A percentile compares a stretch with the other conserved stretches of the same genome.
Conservation (phyloP, 2,888 invertebrate genomes). For the Rhingia rostrata region DNA sequence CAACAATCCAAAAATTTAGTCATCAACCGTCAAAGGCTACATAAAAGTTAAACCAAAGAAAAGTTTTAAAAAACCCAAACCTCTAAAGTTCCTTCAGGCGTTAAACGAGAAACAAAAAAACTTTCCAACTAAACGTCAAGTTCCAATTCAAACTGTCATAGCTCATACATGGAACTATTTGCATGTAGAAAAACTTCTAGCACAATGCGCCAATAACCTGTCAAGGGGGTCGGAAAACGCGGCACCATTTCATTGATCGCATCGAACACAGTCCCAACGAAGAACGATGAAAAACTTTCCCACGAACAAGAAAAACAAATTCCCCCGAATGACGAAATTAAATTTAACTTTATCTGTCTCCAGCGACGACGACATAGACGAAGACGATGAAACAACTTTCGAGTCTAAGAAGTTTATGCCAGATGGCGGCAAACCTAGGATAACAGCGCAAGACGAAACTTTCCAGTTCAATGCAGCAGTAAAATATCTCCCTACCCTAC, state of each 20-base stretch:
- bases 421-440: constrained; percentile 70
- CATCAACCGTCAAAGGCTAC: constrained; percentile 3
- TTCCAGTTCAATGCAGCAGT: constrained; percentile 61
- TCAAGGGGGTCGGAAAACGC: not conserved
- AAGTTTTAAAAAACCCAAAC: not conserved
- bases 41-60: not conserved
- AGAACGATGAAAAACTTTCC: constrained; percentile 2
- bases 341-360: constrained; percentile 72
- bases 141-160: constrained; percentile 61
- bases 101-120: constrained; percentile 2
- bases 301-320: constrained; percentile 47
- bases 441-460: constrained; percentile 57
- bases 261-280: constrained; percentile 22
- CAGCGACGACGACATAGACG: constrained; percentile 13
- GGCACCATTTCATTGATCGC: constrained; percentile 46
- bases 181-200: constrained; percentile 12
- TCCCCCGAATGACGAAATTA: constrained; percentile 64
- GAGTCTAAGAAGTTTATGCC: constrained; percentile 57
- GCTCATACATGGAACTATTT: constrained; percentile 57
- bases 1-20: constrained; percentile 3
- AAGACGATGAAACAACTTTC: constrained; percentile 48
- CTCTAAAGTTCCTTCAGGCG: not conserved
- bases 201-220: constrained; percentile 45
- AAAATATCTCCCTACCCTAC: not conserved
- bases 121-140: constrained; percentile 57